Evolutionary conservation across 1,140 invertebrate genomes (phyloP), one percentile per base, ranked within the genome.

Genomic region (Halesus radiatus): DNA sequence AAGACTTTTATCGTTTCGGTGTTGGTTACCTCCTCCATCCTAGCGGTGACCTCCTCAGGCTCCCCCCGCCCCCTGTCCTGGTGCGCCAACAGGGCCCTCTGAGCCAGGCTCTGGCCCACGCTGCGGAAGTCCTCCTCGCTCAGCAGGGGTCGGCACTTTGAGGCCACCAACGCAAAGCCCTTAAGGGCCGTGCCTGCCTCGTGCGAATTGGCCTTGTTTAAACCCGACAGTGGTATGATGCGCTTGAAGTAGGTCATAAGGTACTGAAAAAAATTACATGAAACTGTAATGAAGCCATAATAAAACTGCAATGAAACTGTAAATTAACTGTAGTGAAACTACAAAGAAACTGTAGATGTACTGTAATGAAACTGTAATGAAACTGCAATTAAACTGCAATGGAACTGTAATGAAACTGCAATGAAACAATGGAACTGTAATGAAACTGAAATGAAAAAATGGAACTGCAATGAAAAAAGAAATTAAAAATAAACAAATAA

Each of bases 241-340:
- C 13, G 62, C 62, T 80, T 81, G 56, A 83, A 83, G 62, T 83
- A 80, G 20, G 23, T 13, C 78, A 83, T 80, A 8, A 83, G 76
- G 66, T 77, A 81, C 82, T 83, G 73, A 62, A 83, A 82, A n/a
- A 68, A 60, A 20, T 58, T 4, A 66, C 22, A 74, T 70, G 20
- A n/a, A 23, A 7, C 10, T 20, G 26, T 32, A 18, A 13, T n/a
- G 4, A 70, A 16, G 8, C 23, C n/a, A 8, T 13, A 70, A 37
- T 4, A 3, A 37, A 70, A 29, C 7, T 32, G 15, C 7, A 18
- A 18, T 50, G 13, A 18, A 29, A 13, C 13, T n/a, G n/a, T n/a
- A 45, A 70, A 0, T 2, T 15, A 16, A 18, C 13, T 16, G 60
- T 5, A 22, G 4, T 29, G 15, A n/a, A 23, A 3, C 16, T 5